Percentiles rank a stretch among this genome's conserved stretches.
Conservation (phyloP, 1,140 invertebrate species). For the Geopemphigus sp. region DNA sequence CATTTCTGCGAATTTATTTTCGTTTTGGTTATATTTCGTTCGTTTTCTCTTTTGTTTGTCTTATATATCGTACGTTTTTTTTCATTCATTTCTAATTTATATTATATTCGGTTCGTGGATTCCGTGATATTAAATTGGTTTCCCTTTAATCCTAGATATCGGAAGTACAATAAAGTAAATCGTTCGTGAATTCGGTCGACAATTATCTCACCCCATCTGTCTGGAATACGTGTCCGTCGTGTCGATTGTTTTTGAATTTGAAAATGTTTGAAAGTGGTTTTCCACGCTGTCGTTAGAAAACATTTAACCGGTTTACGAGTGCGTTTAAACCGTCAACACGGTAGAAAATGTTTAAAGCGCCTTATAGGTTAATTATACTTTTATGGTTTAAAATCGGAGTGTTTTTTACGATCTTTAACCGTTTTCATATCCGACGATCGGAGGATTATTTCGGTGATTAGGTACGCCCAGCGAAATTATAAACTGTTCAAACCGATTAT, state of each 20-base stretch:
- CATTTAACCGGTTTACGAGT: background rate
- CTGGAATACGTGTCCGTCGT: background rate
- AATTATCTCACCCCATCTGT: background rate
- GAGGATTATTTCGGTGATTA: too few relatives aligned
- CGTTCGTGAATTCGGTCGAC: slow-evolving; percentile 7
- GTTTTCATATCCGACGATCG: too few relatives aligned
- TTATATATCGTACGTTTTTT: background rate
- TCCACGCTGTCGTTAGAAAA: background rate
- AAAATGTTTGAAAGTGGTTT: too few relatives aligned
- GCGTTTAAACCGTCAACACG: background rate
- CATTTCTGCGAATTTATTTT: too few relatives aligned
- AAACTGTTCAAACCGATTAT: too few relatives aligned
- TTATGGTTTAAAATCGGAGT: background rate
- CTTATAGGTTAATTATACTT: background rate
- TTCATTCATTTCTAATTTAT: background rate
- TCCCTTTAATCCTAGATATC: too few relatives aligned
- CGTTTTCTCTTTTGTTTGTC: background rate
- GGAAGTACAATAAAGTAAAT: background rate
- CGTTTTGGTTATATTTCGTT: too few relatives aligned
- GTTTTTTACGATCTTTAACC: too few relatives aligned
- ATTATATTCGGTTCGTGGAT: background rate
- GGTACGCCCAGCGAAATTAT: too few relatives aligned
- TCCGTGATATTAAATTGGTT: background rate
- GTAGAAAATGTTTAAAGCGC: background rate
- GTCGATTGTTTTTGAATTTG: background rate